Conservation (phyloP, 30 jellyfish, hydroid and myxozoan species). For the Hydra vulgaris region DNA sequence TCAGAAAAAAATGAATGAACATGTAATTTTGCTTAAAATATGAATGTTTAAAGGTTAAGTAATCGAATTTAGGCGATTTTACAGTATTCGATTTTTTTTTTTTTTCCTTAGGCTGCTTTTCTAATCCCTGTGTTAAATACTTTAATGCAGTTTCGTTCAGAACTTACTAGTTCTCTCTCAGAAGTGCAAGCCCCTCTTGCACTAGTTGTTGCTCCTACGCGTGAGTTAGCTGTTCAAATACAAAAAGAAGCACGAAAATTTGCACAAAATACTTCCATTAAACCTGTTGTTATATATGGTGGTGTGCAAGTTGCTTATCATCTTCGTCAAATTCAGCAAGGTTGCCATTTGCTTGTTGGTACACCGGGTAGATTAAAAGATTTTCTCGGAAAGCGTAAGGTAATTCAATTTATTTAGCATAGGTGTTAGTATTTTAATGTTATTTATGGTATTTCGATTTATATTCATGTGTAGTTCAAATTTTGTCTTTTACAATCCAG, state of each 20-base stretch:
- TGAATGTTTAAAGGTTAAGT: too few species aligned
- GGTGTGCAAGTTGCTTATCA: slow-evolving; percentile 86
- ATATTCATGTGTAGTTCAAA: not conserved
- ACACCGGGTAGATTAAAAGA: slow-evolving; percentile 91
- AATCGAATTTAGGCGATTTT: too few species aligned
- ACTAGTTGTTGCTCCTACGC: slow-evolving; percentile 67
- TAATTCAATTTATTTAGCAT: slow-evolving; percentile 27
- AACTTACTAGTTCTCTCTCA: slow-evolving; percentile 30
- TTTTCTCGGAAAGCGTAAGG: slow-evolving; percentile 68
- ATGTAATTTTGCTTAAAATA: too few species aligned
- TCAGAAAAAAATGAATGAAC: too few species aligned
- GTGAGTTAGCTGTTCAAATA: slow-evolving; percentile 83
- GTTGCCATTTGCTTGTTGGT: slow-evolving; percentile 76
- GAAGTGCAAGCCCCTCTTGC: slow-evolving; percentile 73
- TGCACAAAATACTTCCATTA: slow-evolving; percentile 45
- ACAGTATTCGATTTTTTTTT: too few species aligned
- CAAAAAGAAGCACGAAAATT: slow-evolving; percentile 73
- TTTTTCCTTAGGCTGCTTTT: slow-evolving; percentile 67
- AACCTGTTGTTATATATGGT: slow-evolving; percentile 80
- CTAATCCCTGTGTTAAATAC: slow-evolving; percentile 61
- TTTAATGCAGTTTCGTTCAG: slow-evolving; percentile 25
- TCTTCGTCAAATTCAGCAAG: slow-evolving; percentile 47
- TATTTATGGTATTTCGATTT: not conserved
- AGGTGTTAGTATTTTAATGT: not conserved
- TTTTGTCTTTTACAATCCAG: not conserved